These are phyloP conservation scores for Dinomys branickii DNA, from an alignment of 2,113 vertebrate genomes.

Conservation along the genomic window DNA sequence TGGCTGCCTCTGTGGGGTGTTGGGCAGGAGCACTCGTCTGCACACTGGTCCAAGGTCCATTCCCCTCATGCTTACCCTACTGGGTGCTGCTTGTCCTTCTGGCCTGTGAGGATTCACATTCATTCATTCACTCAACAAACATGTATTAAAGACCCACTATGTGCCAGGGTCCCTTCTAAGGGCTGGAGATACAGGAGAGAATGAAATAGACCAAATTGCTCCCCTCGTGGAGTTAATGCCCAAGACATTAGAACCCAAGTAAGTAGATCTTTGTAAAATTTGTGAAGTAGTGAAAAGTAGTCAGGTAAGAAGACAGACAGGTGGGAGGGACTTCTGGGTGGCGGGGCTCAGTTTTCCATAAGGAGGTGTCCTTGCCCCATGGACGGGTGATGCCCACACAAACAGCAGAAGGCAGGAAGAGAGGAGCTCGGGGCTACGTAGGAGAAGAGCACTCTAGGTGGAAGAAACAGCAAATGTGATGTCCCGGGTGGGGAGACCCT, in stretches of 20 bases:
- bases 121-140: background rate
- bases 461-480: background rate
- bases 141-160: background rate
- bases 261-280: background rate
- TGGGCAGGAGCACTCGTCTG: background rate
- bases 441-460: background rate
- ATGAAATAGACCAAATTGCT: background rate
- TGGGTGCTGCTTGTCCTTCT: background rate
- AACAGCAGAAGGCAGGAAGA: background rate
- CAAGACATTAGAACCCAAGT: background rate
- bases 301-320: background rate
- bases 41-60: background rate
- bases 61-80: background rate
- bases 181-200: background rate
- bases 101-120: background rate
- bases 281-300: background rate
- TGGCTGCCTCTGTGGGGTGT: background rate
- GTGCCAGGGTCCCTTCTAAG: background rate
- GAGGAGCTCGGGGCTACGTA: background rate
- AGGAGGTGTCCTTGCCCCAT: background rate
- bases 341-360: background rate
- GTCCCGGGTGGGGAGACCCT: background rate
- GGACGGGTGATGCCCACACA: no score
- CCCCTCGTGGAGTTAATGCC: background rate
- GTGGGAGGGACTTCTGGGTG: background rate